A percentile compares a stretch with the other conserved stretches of the same genome.
phyloP scores from a whole-genome alignment of 1,140 invertebrate species.

The Latrodectus geometricus region DNA sequence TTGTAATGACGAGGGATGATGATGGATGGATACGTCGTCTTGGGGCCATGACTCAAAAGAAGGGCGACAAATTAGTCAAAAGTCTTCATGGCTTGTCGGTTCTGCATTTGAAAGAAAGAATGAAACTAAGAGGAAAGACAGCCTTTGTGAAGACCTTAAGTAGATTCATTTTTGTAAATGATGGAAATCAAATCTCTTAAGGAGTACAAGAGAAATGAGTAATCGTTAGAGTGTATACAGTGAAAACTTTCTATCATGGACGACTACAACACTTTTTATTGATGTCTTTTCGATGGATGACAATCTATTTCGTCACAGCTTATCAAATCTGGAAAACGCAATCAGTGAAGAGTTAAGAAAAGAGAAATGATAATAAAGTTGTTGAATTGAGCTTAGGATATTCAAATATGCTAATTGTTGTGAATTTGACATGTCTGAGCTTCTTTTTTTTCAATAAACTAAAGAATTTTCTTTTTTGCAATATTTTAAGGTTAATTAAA shows the following conservation, averaged over 20 bases:
- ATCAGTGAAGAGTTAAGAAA: no score
- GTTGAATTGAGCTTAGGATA: no score
- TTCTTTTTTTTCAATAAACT: no score
- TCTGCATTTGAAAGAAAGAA: neutral
- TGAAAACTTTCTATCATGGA: neutral
- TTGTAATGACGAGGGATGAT: conserved; percentile 34
- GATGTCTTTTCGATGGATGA: neutral
- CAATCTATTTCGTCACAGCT: neutral
- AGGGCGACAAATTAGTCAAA: conserved; percentile 44
- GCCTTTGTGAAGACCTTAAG: neutral
- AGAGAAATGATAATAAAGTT: no score
- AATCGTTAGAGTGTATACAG: neutral
- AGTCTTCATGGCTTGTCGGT: conserved; percentile 17
- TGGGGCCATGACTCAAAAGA: conserved; percentile 34
- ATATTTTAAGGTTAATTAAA: no score
- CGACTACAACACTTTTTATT: neutral
- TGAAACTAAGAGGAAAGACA: neutral
- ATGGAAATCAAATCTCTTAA: neutral
- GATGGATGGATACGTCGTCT: conserved; percentile 26
- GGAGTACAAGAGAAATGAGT: neutral
- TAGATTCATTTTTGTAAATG: neutral
- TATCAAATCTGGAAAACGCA: neutral
- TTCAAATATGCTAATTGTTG: no score
- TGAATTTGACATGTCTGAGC: no score
- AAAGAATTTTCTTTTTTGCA: no score